Conservation (phyloP, 2,888 invertebrate species). For the Mylabris sibirica region DNA sequence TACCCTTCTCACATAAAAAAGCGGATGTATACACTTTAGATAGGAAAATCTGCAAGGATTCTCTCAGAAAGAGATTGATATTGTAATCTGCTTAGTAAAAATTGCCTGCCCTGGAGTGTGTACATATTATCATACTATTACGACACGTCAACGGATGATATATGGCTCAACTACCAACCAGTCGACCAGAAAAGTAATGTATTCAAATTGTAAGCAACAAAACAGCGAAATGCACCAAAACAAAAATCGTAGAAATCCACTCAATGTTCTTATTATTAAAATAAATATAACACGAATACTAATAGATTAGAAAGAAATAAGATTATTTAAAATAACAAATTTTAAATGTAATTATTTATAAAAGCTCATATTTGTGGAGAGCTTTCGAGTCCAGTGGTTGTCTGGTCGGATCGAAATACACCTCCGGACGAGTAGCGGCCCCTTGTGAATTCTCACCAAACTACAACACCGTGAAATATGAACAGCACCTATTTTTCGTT, state of each 20-base stretch:
- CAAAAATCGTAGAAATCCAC: too few species aligned
- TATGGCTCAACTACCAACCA: constrained; percentile 58
- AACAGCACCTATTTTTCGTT: constrained; percentile 39
- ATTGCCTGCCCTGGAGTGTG: constrained; percentile 61
- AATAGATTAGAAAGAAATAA: too few species aligned
- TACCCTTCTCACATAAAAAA: constrained; percentile 25
- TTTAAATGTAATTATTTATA: background rate
- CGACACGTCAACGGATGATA: constrained; percentile 62
- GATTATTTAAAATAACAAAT: too few species aligned
- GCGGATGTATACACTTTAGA: constrained; percentile 39
- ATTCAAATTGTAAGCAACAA: background rate
- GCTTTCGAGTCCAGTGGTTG: constrained; percentile 20
- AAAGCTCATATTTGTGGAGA: background rate
- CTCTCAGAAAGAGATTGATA: constrained; percentile 61
- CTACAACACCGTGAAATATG: constrained; percentile 56
- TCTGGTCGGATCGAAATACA: constrained; percentile 30
- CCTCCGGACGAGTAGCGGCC: constrained; percentile 45
- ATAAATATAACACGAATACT: too few species aligned
- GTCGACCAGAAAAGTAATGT: constrained; percentile 58
- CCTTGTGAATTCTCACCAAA: constrained; percentile 50
- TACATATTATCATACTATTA: constrained; percentile 64
- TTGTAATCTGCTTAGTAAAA: constrained; percentile 63
- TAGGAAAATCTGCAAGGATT: constrained; percentile 50
- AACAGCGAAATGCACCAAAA: background rate
- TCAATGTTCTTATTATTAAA: too few species aligned